phyloP scores from a whole-genome alignment of 2,797 vertebrate genomes.

The Leptatherina wallacei region DNA sequence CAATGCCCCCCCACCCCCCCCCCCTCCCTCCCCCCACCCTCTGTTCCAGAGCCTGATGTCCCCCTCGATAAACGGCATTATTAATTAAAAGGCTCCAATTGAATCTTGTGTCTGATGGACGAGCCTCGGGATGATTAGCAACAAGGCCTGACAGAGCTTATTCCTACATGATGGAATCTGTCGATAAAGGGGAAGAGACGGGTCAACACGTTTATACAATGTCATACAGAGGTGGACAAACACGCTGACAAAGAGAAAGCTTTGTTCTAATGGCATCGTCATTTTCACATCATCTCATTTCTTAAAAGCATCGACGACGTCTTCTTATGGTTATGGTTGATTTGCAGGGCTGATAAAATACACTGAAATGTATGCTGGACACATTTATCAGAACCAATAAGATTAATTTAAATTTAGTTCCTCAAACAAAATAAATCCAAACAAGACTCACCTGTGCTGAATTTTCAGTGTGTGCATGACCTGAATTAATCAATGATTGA shows the following conservation, averaged over 20 bases:
- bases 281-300: not conserved
- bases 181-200: constrained; percentile 61
- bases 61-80: constrained; percentile 85
- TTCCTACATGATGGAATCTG: constrained; percentile 73
- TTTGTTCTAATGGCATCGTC: not conserved
- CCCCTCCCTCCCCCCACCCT: constrained; percentile 33
- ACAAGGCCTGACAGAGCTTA: constrained; percentile 72
- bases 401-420: not conserved
- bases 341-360: no score
- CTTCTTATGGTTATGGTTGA: not conserved
- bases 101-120: constrained; percentile 84
- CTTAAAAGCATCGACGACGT: not conserved
- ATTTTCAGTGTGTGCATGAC: not conserved
- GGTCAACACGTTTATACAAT: constrained; percentile 62
- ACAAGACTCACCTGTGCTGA: not conserved
- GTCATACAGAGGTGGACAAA: constrained; percentile 47
- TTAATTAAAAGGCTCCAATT: constrained; percentile 87
- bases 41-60: constrained; percentile 77
- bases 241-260: constrained; percentile 11
- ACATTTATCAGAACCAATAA: not conserved
- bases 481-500: not conserved
- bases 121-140: constrained; percentile 76
- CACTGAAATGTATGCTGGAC: no score
- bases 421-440: not conserved
- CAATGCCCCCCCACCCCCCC: constrained; percentile 56